phyloP scores from a whole-genome alignment of 2,888 invertebrate genomes.

The Colostygia pectinataria region DNA sequence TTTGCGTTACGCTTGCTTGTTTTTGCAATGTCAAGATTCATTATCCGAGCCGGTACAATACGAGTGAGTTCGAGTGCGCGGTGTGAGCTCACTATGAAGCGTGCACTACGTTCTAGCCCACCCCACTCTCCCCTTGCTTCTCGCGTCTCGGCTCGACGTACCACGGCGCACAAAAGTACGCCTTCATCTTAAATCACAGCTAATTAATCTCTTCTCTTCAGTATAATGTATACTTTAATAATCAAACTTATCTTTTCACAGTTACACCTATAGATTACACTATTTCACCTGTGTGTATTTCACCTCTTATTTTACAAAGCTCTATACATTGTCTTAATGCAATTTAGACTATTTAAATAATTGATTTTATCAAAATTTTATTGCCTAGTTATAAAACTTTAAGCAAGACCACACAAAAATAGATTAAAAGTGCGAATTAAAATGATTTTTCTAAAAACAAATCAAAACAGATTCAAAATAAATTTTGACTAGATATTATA shows the following conservation, averaged over 20 bases:
- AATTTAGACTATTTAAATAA: constrained; percentile 78
- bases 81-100: constrained; percentile 20
- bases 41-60: constrained; percentile 13
- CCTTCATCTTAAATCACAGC: constrained; percentile 77
- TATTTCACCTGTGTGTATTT: constrained; percentile 79
- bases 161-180: constrained; percentile 75
- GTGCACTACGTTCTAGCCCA: constrained; percentile 19
- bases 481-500: constrained; percentile 78
- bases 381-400: constrained; percentile 67
- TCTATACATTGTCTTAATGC: constrained; percentile 82
- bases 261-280: constrained; percentile 65
- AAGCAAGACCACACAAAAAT: constrained; percentile 68
- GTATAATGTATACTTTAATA: constrained; percentile 51
- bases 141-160: constrained; percentile 47
- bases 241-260: constrained; percentile 56
- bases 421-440: constrained; percentile 50
- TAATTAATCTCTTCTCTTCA: constrained; percentile 77
- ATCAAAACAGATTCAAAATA: constrained; percentile 55
- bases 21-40: constrained; percentile 42
- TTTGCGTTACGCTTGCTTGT: constrained; percentile 57
- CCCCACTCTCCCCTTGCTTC: not conserved
- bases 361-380: constrained; percentile 81
- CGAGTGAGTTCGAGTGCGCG: not conserved
- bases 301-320: constrained; percentile 78
- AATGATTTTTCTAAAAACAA: constrained; percentile 52